A percentile compares a stretch with the other conserved stretches of the same genome.
Evolutionary conservation across 2,797 vertebrate species (phyloP).

Genomic region (Crenuchus spilurus): DNA sequence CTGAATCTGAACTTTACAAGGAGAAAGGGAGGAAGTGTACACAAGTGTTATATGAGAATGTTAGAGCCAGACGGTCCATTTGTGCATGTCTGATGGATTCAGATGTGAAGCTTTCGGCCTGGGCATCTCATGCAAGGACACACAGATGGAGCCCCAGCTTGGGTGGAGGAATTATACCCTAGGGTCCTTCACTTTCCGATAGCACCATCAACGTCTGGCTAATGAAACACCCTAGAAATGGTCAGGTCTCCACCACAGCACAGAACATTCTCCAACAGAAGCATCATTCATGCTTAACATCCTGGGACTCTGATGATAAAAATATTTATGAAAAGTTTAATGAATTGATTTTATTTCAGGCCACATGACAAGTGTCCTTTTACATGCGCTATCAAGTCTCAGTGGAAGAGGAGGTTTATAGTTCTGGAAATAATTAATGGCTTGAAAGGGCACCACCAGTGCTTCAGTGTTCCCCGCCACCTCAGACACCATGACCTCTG

Average conservation of each 20-base stretch:
- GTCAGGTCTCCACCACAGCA: not conserved
- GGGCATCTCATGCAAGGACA: constrained; percentile 7
- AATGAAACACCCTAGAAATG: constrained; percentile 1
- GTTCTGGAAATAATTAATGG: constrained; percentile 58
- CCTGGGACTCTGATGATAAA: constrained; percentile 19
- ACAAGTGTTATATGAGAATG: no score
- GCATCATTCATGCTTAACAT: constrained; percentile 35
- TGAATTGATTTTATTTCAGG: constrained; percentile 35
- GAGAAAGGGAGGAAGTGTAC: not conserved
- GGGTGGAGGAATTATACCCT: not conserved
- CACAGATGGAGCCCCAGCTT: constrained; percentile 8
- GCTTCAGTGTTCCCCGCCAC: not conserved
- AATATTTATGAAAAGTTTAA: constrained; percentile 38
- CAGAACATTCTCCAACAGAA: not conserved
- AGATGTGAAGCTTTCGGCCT: not conserved
- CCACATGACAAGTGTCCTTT: not conserved
- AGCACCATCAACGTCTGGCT: not conserved
- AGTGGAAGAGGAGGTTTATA: constrained; percentile 25
- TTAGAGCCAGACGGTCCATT: no score
- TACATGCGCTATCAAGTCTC: not conserved
- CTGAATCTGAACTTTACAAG: not conserved
- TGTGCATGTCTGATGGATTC: constrained; percentile 16
- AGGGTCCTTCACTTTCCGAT: constrained; percentile 13
- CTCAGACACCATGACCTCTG: not conserved
- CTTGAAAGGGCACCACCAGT: constrained; percentile 7